Percentiles rank a stretch among this genome's conserved stretches.
Evolutionary conservation across 2,113 vertebrate genomes (phyloP).

Genomic region (Elephantulus edwardii): DNA sequence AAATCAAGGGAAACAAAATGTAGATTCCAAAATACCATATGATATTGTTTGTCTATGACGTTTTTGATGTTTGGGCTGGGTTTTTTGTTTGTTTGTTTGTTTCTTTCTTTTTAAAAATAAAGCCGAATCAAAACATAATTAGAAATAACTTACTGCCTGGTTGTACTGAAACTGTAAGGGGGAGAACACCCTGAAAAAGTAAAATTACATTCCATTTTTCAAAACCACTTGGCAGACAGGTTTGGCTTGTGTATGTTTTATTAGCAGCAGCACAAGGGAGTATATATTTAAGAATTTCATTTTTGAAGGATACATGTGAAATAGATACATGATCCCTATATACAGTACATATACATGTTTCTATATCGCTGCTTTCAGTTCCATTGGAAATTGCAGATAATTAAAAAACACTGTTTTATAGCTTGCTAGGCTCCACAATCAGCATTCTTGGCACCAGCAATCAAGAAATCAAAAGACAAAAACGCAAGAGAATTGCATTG

Average conservation of each 20-base stretch:
- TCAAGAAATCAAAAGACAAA: no score
- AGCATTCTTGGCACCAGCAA: no score
- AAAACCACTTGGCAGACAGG: background rate
- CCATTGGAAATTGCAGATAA: no score
- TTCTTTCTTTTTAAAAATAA: background rate
- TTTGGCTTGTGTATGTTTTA: background rate
- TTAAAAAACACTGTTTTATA: no score
- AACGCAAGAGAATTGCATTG: no score
- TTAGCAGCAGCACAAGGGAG: background rate
- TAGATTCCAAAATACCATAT: background rate
- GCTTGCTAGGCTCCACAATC: no score
- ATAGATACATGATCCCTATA: background rate
- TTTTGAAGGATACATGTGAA: constrained; percentile 15
- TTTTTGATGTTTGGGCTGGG: no score
- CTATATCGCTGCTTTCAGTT: no score
- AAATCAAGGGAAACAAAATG: background rate
- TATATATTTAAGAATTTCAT: background rate
- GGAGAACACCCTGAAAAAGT: background rate
- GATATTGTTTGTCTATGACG: background rate
- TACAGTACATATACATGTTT: no score
- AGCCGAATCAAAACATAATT: background rate
- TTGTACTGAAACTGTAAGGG: background rate
- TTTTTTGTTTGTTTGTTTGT: no score
- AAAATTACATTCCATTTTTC: background rate
- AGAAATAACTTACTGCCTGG: background rate